Conservation (phyloP, 2,888 invertebrate species). For the Drosophila hamatofila region DNA sequence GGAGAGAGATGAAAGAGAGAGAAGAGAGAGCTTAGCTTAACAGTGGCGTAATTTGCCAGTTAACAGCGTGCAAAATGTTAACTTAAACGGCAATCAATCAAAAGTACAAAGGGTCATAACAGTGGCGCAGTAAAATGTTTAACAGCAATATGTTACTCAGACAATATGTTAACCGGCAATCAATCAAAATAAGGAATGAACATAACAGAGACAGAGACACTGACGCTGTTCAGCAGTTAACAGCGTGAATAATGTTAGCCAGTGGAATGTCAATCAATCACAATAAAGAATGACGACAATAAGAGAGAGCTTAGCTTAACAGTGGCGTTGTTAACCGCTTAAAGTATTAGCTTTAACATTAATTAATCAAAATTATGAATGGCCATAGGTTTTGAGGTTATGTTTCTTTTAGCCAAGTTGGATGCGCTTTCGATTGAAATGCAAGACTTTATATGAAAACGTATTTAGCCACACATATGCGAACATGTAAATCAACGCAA, state of each 20-base stretch:
- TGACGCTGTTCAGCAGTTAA: slow-evolving; percentile 16
- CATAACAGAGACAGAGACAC: slow-evolving; percentile 1
- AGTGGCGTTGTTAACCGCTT: slow-evolving; percentile 18
- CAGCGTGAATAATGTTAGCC: slow-evolving; percentile 15
- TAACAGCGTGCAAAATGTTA: slow-evolving; percentile 21
- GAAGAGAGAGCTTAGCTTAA: neutral
- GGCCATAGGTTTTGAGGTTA: slow-evolving; percentile 35
- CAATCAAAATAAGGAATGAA: neutral
- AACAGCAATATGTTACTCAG: slow-evolving; percentile 1
- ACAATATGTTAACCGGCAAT: neutral
- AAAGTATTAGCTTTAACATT: slow-evolving; percentile 18
- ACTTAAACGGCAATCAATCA: neutral
- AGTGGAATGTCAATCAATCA: neutral
- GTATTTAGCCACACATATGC: slow-evolving; percentile 25
- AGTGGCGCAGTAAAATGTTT: neutral
- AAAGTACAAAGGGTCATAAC: neutral
- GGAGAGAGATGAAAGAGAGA: neutral
- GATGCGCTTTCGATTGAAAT: slow-evolving; percentile 67
- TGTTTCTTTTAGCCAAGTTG: slow-evolving; percentile 11
- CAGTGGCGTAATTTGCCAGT: slow-evolving; percentile 5
- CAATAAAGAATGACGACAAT: neutral
- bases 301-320: slow-evolving; percentile 18
- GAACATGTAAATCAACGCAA: slow-evolving; percentile 48
- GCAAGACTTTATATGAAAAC: slow-evolving; percentile 51
- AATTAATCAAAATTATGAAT: slow-evolving; percentile 54